Evolutionary conservation across 2,888 invertebrate genomes (phyloP).

Genomic region (Conchocele bisecta): DNA sequence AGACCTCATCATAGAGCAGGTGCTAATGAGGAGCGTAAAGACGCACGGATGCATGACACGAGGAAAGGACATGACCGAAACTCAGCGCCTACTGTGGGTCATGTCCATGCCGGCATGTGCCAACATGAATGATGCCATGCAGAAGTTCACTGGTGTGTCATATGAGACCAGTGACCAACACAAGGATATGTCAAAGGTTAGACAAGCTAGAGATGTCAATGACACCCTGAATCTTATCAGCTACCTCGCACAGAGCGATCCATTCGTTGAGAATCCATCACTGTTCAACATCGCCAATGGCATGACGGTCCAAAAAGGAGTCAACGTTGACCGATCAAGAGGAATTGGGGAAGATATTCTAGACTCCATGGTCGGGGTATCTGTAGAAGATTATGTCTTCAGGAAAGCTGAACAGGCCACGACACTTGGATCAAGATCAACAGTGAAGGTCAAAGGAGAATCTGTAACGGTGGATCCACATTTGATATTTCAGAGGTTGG

Average conservation of each 20-base stretch:
- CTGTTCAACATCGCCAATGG: conserved; percentile 64
- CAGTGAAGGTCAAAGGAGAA: conserved; percentile 31
- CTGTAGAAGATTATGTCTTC: conserved; percentile 12
- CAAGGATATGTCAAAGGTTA: conserved; percentile 30
- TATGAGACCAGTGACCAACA: conserved; percentile 17
- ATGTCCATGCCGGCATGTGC: conserved; percentile 51
- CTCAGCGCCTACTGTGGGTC: conserved; percentile 35
- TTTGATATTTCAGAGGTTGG: conserved; percentile 37
- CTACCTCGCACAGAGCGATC: conserved; percentile 49
- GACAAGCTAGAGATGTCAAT: conserved; percentile 40
- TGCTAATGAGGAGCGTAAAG: conserved; percentile 60
- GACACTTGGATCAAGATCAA: conserved; percentile 21
- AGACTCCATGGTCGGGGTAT: conserved; percentile 25
- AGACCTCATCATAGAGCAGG: conserved; percentile 57
- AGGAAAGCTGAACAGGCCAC: conserved; percentile 23
- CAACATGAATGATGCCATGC: conserved; percentile 47
- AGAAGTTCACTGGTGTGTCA: conserved; percentile 41
- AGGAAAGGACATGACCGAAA: conserved; percentile 51
- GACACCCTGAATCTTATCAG: conserved; percentile 41
- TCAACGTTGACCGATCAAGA: conserved; percentile 18
- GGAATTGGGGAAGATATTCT: conserved; percentile 31
- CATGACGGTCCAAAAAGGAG: conserved; percentile 40
- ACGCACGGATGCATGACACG: conserved; percentile 55
- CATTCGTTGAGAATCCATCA: conserved; percentile 42
- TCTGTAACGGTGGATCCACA: conserved; percentile 34